Evolutionary conservation across 2,888 invertebrate genomes (phyloP).

Genomic region (Plebejus argus): DNA sequence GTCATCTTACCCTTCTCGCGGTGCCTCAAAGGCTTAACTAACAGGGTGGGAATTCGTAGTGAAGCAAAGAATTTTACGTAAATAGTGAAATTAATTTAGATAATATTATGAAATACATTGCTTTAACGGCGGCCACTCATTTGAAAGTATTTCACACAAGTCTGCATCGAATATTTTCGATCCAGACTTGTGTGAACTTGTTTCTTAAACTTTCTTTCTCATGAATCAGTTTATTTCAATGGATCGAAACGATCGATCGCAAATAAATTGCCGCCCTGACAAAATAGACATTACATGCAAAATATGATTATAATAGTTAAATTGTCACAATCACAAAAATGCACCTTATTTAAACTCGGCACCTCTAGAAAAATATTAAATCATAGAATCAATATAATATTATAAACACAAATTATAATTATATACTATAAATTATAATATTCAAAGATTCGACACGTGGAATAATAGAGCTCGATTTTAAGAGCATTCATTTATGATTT

Average conservation of each 20-base stretch:
- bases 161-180: background rate
- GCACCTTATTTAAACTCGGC: background rate
- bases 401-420: constrained; percentile 6
- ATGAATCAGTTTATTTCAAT: background rate
- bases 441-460: background rate
- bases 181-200: background rate
- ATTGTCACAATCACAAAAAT: background rate
- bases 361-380: constrained; percentile 6
- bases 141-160: too few species aligned
- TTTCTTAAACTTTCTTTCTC: too few species aligned
- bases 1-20: background rate
- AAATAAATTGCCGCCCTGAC: background rate
- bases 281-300: background rate
- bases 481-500: background rate
- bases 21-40: constrained; percentile 13
- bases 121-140: background rate
- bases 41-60: constrained; percentile 33
- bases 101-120: background rate
- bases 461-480: background rate
- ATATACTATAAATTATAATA: constrained; percentile 1
- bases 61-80: background rate
- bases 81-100: constrained; percentile 11
- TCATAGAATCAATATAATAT: constrained; percentile 11
- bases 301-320: background rate
- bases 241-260: background rate